Percentiles rank a stretch among this genome's conserved stretches.
phyloP scores from a whole-genome alignment of 2,797 vertebrate genomes.

The Neoniphon sammara region DNA sequence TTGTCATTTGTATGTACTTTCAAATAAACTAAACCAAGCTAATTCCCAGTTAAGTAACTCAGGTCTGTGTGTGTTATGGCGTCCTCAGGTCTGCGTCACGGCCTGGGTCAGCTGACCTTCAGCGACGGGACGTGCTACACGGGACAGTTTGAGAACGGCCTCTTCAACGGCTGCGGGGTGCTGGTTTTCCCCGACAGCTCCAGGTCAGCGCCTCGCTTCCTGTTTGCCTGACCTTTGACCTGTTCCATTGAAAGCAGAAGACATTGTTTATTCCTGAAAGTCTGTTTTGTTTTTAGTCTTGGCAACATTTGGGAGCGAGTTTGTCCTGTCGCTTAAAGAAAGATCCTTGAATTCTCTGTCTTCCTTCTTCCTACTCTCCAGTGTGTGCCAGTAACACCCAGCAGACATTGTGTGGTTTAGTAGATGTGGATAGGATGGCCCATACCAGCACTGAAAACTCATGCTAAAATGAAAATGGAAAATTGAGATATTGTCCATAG shows the following conservation, averaged over 20 bases:
- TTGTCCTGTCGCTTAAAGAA: too few relatives aligned
- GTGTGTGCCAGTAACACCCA: too few relatives aligned
- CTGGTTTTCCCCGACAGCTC: constrained; percentile 90
- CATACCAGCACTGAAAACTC: too few relatives aligned
- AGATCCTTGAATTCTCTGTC: too few relatives aligned
- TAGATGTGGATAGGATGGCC: too few relatives aligned
- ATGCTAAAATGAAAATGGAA: too few relatives aligned
- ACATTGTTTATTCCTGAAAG: background rate
- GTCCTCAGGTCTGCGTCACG: constrained; percentile 88
- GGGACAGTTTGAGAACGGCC: constrained; percentile 93
- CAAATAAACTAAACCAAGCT: background rate
- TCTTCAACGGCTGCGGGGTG: constrained; percentile 90
- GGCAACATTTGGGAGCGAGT: too few relatives aligned
- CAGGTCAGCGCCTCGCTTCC: constrained; percentile 77
- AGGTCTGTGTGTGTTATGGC: background rate
- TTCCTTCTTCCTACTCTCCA: too few relatives aligned
- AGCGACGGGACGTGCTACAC: constrained; percentile 87
- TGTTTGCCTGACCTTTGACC: constrained; percentile 16
- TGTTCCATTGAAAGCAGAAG: background rate
- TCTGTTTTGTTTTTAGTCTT: too few relatives aligned
- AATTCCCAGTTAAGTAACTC: background rate
- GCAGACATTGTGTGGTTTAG: too few relatives aligned
- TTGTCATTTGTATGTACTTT: background rate
- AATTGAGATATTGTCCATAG: too few relatives aligned
- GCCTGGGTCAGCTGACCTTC: constrained; percentile 90